A percentile compares a stretch with the other conserved stretches of the same genome.
Conservation (phyloP, 2,888 invertebrate genomes). For the Eristalis arbustorum region DNA sequence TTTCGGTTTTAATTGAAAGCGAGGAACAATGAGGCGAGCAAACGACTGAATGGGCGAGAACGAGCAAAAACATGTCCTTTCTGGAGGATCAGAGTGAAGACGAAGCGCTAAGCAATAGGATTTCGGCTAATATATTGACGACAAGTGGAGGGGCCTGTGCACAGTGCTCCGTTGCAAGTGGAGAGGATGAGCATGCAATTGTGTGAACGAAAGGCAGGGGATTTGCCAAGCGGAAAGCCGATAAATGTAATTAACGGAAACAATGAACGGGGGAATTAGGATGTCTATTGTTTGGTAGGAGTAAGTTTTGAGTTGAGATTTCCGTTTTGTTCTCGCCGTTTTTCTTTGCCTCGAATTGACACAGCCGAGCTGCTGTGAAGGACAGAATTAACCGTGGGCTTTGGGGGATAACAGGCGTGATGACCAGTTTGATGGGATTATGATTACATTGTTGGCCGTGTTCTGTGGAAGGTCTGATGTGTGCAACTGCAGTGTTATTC, state of each 20-base stretch:
- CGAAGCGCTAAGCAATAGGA: conserved; percentile 47
- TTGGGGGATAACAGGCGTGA: too few species aligned
- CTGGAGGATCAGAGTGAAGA: conserved; percentile 25
- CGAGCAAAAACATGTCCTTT: too few species aligned
- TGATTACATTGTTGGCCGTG: too few species aligned
- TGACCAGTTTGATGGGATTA: too few species aligned
- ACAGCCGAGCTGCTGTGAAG: not conserved
- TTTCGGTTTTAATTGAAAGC: conserved; percentile 36
- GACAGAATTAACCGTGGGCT: not conserved
- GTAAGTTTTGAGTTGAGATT: not conserved
- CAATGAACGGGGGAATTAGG: not conserved
- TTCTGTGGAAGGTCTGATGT: too few species aligned
- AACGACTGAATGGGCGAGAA: not conserved
- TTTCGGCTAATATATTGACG: conserved; percentile 40
- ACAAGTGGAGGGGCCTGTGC: conserved; percentile 5
- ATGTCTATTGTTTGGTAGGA: not conserved
- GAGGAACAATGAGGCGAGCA: conserved; percentile 41
- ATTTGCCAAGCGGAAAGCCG: conserved; percentile 15
- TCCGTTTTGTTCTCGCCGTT: too few species aligned
- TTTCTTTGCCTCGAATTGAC: not conserved
- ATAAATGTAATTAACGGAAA: conserved; percentile 15
- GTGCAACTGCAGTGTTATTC: too few species aligned
- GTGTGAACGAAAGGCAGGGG: conserved; percentile 10
- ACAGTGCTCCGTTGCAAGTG: not conserved
- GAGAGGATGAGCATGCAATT: conserved; percentile 55